A percentile compares a stretch with the other conserved stretches of the same genome.
These are phyloP conservation scores for Colius striatus DNA, from an alignment of 2,113 vertebrate species.

Conservation along the genomic window DNA sequence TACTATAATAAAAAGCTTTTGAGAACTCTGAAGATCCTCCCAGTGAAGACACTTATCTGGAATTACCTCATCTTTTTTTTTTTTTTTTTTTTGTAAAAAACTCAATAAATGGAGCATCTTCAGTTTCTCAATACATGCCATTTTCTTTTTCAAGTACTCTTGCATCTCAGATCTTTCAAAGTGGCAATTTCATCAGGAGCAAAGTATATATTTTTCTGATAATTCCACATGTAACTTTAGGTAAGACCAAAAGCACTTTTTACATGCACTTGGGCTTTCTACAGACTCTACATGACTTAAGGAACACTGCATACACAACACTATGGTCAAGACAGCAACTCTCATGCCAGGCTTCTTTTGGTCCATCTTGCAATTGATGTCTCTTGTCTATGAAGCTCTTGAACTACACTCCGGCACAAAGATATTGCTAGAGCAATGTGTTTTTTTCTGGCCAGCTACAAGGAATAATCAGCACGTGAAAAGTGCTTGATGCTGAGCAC, in stretches of 20 bases:
- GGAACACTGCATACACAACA: background rate
- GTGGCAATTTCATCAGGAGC: background rate
- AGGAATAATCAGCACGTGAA: background rate
- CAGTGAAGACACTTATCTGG: background rate
- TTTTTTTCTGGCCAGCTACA: background rate
- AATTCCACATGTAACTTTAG: background rate
- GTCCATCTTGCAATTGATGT: background rate
- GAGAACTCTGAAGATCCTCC: background rate
- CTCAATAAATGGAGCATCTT: background rate
- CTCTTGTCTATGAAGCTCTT: background rate
- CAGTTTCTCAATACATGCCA: background rate
- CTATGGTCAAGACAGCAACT: background rate
- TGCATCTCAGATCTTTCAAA: background rate
- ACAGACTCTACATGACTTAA: background rate
- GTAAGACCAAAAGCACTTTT: background rate
- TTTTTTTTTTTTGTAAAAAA: background rate
- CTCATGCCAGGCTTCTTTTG: background rate
- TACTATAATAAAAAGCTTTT: background rate
- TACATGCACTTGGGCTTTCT: background rate
- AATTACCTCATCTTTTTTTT: background rate
- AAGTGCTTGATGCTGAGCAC: rapidly evolving
- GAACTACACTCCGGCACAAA: background rate
- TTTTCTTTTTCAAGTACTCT: background rate
- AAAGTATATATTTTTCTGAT: background rate
- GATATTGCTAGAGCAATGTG: background rate